Evolutionary conservation across 1,140 invertebrate genomes (phyloP).

Genomic region (Polypedilum pembai): DNA sequence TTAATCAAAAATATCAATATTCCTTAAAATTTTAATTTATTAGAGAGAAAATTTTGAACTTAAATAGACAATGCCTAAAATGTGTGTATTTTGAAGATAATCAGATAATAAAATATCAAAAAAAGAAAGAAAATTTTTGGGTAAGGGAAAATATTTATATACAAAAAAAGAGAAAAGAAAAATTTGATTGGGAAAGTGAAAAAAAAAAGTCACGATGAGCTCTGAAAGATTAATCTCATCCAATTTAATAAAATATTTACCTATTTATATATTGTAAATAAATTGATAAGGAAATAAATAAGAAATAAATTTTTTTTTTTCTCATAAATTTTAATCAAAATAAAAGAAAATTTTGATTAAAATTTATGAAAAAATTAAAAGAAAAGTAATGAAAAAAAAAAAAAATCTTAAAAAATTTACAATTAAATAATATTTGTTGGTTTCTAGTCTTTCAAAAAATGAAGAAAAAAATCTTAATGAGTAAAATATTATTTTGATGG

Average conservation of each 20-base stretch:
- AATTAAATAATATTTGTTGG: constrained; percentile 24
- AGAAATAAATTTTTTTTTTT: not conserved
- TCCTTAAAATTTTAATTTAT: too few relatives aligned
- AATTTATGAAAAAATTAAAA: not conserved
- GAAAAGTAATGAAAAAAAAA: not conserved
- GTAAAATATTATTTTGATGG: constrained; percentile 19
- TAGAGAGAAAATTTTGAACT: too few relatives aligned
- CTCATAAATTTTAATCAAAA: not conserved
- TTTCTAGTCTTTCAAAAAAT: not conserved
- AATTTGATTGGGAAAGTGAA: too few relatives aligned
- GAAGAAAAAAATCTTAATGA: not conserved
- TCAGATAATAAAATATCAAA: too few relatives aligned
- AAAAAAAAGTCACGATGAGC: not conserved
- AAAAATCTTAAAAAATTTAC: constrained; percentile 19
- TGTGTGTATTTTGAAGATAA: too few relatives aligned
- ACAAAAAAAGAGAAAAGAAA: too few relatives aligned
- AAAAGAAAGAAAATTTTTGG: too few relatives aligned
- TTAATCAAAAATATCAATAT: too few relatives aligned
- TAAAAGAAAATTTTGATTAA: not conserved
- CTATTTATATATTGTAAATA: constrained; percentile 21
- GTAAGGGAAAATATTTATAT: too few relatives aligned
- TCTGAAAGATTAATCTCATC: constrained; percentile 17
- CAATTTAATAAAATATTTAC: constrained; percentile 10
- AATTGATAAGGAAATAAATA: not conserved
- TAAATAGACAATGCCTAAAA: too few relatives aligned